phyloP scores from a whole-genome alignment of 2,113 vertebrate species.

The Larimichthys crocea region DNA sequence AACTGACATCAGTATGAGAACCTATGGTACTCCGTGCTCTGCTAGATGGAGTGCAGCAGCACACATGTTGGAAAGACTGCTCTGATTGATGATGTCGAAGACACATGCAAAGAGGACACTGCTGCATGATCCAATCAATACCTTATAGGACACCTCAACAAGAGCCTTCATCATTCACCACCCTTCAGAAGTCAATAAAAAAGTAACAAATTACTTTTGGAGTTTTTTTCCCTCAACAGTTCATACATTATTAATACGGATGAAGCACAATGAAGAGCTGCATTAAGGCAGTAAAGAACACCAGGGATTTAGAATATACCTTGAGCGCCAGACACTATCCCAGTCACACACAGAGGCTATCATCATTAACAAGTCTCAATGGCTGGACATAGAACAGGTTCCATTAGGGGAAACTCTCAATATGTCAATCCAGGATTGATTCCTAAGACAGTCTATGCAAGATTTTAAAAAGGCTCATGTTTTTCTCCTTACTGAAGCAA shows the following conservation, averaged over 20 bases:
- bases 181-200: slow-evolving; percentile 44
- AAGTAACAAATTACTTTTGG: slow-evolving; percentile 38
- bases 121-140: slow-evolving; percentile 49
- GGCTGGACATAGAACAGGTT: slow-evolving; percentile 34
- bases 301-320: slow-evolving; percentile 16
- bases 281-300: slow-evolving; percentile 44
- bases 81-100: slow-evolving; percentile 49
- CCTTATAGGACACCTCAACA: slow-evolving; percentile 47
- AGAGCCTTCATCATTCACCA: slow-evolving; percentile 46
- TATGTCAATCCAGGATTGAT: slow-evolving; percentile 61
- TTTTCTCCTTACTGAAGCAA: slow-evolving; percentile 2
- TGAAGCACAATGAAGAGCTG: slow-evolving; percentile 45
- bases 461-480: slow-evolving; percentile 19
- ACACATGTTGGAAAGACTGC: slow-evolving; percentile 17
- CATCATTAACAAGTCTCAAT: slow-evolving; percentile 56
- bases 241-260: slow-evolving; percentile 46
- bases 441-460: slow-evolving; percentile 36
- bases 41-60: slow-evolving; percentile 16
- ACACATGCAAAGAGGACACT: slow-evolving; percentile 42
- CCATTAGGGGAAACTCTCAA: slow-evolving; percentile 54
- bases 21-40: not conserved
- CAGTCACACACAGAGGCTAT: slow-evolving; percentile 23
- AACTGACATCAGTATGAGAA: not conserved
- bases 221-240: slow-evolving; percentile 5
- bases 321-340: slow-evolving; percentile 26